Percentiles rank a stretch among this genome's conserved stretches.
Conservation (phyloP, 2,888 invertebrate species). For the Elysia crispata region DNA sequence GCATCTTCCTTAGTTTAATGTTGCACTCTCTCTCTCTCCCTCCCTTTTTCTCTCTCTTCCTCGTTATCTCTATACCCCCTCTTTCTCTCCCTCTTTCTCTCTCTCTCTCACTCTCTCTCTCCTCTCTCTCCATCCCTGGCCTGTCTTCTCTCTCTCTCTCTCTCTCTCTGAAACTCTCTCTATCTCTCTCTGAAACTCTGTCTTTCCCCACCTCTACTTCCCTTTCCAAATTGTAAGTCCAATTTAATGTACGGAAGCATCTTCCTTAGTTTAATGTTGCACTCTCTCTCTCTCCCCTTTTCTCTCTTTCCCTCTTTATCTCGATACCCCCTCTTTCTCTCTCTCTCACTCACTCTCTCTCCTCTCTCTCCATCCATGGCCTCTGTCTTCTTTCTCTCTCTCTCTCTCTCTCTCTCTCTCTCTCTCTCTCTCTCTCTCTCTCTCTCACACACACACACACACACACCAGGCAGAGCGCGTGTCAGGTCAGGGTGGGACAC, state of each 20-base stretch:
- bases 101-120: neutral
- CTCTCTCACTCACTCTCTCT: neutral
- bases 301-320: too few relatives aligned
- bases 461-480: neutral
- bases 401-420: conserved; percentile 1
- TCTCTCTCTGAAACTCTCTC: neutral
- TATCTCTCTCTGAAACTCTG: neutral
- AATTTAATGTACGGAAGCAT: too few relatives aligned
- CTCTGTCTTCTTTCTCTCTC: neutral
- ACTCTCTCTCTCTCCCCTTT: too few relatives aligned
- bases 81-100: neutral
- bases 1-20: neutral
- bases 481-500: too few relatives aligned
- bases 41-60: neutral
- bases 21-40: neutral
- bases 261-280: too few relatives aligned
- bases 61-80: neutral
- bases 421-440: neutral
- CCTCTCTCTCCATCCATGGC: neutral
- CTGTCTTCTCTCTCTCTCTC: neutral
- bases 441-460: neutral
- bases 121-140: neutral
- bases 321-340: neutral
- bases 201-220: too few relatives aligned
- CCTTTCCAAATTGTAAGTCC: too few relatives aligned